Evolutionary conservation across 2,113 vertebrate genomes (phyloP).

Genomic region (Heterotis niloticus): DNA sequence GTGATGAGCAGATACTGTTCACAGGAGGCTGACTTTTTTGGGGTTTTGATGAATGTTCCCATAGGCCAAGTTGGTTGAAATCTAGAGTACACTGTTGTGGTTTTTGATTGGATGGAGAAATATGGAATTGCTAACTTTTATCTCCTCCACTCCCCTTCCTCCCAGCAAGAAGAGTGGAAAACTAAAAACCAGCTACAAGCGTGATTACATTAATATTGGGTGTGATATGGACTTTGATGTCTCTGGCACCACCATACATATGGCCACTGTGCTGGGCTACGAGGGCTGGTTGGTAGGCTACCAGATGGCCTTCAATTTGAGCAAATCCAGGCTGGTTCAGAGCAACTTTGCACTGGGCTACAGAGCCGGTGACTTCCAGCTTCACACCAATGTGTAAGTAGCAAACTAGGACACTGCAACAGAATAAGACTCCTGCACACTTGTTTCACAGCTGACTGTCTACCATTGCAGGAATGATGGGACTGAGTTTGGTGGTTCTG

Average conservation of each 20-base stretch:
- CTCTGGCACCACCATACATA: conserved; percentile 82
- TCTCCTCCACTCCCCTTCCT: conserved; percentile 23
- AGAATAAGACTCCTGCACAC: background rate
- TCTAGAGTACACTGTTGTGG: no score
- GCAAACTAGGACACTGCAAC: background rate
- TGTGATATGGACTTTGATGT: conserved; percentile 85
- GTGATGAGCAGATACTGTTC: no score
- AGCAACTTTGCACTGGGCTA: conserved; percentile 93
- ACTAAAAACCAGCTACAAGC: conserved; percentile 88
- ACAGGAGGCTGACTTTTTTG: no score
- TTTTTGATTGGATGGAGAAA: background rate
- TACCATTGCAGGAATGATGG: conserved; percentile 78
- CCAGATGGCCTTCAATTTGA: conserved; percentile 92
- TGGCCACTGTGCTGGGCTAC: conserved; percentile 81
- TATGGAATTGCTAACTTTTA: background rate
- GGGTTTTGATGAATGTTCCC: no score
- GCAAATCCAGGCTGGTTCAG: conserved; percentile 87
- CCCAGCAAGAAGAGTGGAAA: conserved; percentile 93
- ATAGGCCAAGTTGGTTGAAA: no score
- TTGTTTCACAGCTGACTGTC: background rate
- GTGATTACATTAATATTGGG: conserved; percentile 81
- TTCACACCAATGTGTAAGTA: conserved; percentile 94
- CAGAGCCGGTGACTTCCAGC: conserved; percentile 85
- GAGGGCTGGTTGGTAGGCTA: conserved; percentile 93
- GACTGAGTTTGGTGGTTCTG: conserved; percentile 90